Conservation (phyloP, 2,888 invertebrate genomes). For the Catonia carolina region DNA sequence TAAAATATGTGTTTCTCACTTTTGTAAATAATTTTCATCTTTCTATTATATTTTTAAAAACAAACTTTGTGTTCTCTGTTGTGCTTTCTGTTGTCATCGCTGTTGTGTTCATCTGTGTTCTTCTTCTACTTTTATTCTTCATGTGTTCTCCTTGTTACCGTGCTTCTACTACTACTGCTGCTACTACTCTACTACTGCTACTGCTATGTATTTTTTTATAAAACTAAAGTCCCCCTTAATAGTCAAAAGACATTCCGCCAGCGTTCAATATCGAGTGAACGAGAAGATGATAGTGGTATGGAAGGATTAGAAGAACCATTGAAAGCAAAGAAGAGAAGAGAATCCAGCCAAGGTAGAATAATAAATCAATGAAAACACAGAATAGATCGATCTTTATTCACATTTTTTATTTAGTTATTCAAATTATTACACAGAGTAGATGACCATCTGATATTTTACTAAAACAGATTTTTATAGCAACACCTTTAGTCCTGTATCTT, state of each 20-base stretch:
- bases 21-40: slow-evolving; percentile 13
- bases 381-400: too few species aligned
- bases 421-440: too few species aligned
- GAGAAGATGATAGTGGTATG: slow-evolving; percentile 53
- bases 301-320: slow-evolving; percentile 60
- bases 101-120: neutral
- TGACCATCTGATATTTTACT: too few species aligned
- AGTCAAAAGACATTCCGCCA: slow-evolving; percentile 55
- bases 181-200: neutral
- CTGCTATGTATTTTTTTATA: neutral
- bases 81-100: neutral
- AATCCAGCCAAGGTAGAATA: slow-evolving; percentile 43
- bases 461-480: too few species aligned
- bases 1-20: neutral
- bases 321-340: slow-evolving; percentile 54
- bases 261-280: slow-evolving; percentile 55
- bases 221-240: slow-evolving; percentile 46
- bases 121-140: neutral
- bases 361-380: too few species aligned
- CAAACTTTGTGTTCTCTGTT: slow-evolving; percentile 14
- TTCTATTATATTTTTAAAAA: slow-evolving; percentile 17
- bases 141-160: neutral
- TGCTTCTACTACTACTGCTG: neutral
- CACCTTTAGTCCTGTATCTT: too few species aligned
- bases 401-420: too few species aligned